phyloP scores from a whole-genome alignment of 2,888 invertebrate genomes.

The Brachycybe producta region DNA sequence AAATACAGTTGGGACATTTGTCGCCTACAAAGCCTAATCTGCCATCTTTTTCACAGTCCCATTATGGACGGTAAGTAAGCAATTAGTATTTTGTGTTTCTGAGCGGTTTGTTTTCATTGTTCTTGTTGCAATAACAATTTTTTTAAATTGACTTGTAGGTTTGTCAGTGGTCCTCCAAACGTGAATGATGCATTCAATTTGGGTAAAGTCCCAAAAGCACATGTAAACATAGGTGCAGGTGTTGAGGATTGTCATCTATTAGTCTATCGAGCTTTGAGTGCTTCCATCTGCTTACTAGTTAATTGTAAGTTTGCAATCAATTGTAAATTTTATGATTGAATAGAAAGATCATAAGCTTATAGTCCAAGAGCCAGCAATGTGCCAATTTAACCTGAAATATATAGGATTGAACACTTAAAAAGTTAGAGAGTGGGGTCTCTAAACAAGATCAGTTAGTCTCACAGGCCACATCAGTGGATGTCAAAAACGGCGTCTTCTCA shows the following conservation, averaged over 20 bases:
- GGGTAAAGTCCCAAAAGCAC: constrained; percentile 55
- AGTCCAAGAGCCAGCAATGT: too few relatives aligned
- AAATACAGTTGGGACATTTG: constrained; percentile 35
- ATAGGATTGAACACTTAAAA: too few relatives aligned
- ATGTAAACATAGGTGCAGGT: constrained; percentile 43
- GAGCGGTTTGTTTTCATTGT: background rate
- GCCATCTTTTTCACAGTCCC: constrained; percentile 21
- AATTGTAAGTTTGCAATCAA: constrained; percentile 45
- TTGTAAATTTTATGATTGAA: too few relatives aligned
- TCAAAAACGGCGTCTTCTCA: too few relatives aligned
- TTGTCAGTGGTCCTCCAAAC: constrained; percentile 53
- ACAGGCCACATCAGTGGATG: too few relatives aligned
- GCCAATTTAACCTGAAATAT: too few relatives aligned
- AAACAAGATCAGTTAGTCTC: too few relatives aligned
- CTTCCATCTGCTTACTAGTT: constrained; percentile 71
- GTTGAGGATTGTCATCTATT: constrained; percentile 57
- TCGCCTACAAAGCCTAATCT: constrained; percentile 18
- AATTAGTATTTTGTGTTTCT: background rate
- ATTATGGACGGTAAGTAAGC: constrained; percentile 30
- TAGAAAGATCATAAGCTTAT: too few relatives aligned
- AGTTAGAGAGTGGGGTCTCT: too few relatives aligned
- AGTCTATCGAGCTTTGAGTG: constrained; percentile 71
- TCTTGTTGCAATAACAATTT: too few relatives aligned
- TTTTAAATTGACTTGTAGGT: constrained; percentile 38
- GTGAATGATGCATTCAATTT: constrained; percentile 41